These are phyloP conservation scores for Glaucidium brasilianum DNA, from an alignment of 2,113 vertebrate species.

Conservation along the genomic window DNA sequence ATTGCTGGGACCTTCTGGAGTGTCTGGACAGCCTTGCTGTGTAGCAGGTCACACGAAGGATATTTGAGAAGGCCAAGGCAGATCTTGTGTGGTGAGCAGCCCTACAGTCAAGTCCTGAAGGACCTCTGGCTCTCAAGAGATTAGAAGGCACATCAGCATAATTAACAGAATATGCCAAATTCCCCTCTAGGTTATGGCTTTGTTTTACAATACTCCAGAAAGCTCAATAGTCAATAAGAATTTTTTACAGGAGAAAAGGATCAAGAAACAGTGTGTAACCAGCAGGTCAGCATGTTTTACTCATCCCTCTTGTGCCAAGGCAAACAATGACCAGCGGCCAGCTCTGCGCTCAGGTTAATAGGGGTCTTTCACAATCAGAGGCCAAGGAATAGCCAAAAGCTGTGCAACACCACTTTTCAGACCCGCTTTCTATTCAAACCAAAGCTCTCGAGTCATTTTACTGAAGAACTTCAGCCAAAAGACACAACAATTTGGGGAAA, in stretches of 20 bases:
- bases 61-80: background rate
- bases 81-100: rapidly evolving
- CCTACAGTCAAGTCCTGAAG: background rate
- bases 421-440: background rate
- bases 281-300: background rate
- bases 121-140: background rate
- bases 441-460: background rate
- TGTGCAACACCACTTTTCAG: background rate
- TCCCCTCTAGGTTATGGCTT: background rate
- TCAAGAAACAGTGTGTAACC: rapidly evolving
- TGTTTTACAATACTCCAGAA: background rate
- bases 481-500: background rate
- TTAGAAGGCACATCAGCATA: rapidly evolving
- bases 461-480: background rate
- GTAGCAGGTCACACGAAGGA: rapidly evolving
- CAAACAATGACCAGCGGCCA: background rate
- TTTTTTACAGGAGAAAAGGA: background rate
- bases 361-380: rapidly evolving
- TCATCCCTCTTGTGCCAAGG: background rate
- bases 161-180: rapidly evolving
- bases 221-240: background rate
- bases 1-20: background rate
- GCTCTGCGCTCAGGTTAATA: rapidly evolving
- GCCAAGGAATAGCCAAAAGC: background rate
- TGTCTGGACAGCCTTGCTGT: background rate